Base-by-base conservation (phyloP, 2,113 vertebrate genomes). In the Oceanites oceanicus region DNA sequence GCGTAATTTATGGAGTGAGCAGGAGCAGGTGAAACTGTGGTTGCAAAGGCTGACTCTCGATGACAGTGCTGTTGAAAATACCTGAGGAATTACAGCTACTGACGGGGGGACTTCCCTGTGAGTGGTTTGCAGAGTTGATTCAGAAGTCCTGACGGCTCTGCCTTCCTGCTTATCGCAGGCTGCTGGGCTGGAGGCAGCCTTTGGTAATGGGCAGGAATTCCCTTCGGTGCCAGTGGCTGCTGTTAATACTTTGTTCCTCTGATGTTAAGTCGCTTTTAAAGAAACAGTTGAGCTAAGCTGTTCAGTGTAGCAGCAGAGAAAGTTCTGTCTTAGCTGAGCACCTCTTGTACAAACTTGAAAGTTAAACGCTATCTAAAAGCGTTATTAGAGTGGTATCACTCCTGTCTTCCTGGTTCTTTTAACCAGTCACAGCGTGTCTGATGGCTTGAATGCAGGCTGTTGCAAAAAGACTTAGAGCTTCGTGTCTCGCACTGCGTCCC, bases 401-500 rank as follows among this genome's bases (percentile, higher is more conserved):
- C 27, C 50, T 30, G 7, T 23, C 42, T 81, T 13, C 65, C 36
- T 62, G 52, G 1, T 2, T 21, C 53, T 44, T 56, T 26, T 38
- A 56, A 45, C 63, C 55, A 44, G 18, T 47, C 44, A 21, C 44
- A 59, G 38, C 7, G 1, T 42, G 72, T 53, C 67, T 79, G 23
- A 34, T 40, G 56, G 36, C 32, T 55, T 67, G 52, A 38, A 0
- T 11, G 22, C 19, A 61, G 17, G 27, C 40, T 42, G 29, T 38
- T 91, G 68, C 38, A 62, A 13, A 86, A 82, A 47, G 16, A 30
- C 13, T 42, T 29, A 2, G 45, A 83, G 83, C 59, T 71, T 86
- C n/a, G 0, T 6, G 7, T 78, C 70, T 78, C 1, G 0, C 29
- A 3, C 52, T 22, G 5, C 0, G 0, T 76, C 13, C 29, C 42